Percentiles rank a stretch among this genome's conserved stretches.
Evolutionary conservation across 2,113 vertebrate species (phyloP).

Genomic region (Zapornia atra): DNA sequence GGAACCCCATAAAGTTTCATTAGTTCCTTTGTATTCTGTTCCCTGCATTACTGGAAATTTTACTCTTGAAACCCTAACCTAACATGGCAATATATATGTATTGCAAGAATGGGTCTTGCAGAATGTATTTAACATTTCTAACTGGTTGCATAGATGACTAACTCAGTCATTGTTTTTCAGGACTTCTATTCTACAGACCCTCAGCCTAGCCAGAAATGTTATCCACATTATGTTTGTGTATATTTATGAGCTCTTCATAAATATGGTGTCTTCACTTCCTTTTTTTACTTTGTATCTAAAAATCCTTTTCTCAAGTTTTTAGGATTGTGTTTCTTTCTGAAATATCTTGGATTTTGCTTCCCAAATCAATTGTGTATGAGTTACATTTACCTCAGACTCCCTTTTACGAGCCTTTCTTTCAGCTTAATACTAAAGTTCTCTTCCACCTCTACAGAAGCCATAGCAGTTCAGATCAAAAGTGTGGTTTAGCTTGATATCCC

Average conservation of each 20-base stretch:
- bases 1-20: not conserved
- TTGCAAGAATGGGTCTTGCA: not conserved
- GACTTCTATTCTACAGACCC: not conserved
- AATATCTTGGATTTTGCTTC: not conserved
- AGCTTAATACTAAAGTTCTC: not conserved
- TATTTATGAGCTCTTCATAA: not conserved
- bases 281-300: not conserved
- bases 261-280: not conserved
- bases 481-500: not conserved
- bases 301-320: not conserved
- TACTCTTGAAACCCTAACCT: not conserved
- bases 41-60: not conserved
- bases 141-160: not conserved
- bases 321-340: not conserved
- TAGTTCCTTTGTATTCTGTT: not conserved
- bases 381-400: not conserved
- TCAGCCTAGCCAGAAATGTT: not conserved
- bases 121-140: not conserved
- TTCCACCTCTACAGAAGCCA: not conserved
- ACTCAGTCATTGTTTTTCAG: not conserved
- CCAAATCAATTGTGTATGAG: not conserved
- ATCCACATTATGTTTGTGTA: not conserved
- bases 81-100: not conserved
- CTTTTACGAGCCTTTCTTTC: not conserved
- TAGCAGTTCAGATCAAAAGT: not conserved